Base-by-base conservation (phyloP, 2,113 vertebrate genomes). In the Passer montanus region DNA sequence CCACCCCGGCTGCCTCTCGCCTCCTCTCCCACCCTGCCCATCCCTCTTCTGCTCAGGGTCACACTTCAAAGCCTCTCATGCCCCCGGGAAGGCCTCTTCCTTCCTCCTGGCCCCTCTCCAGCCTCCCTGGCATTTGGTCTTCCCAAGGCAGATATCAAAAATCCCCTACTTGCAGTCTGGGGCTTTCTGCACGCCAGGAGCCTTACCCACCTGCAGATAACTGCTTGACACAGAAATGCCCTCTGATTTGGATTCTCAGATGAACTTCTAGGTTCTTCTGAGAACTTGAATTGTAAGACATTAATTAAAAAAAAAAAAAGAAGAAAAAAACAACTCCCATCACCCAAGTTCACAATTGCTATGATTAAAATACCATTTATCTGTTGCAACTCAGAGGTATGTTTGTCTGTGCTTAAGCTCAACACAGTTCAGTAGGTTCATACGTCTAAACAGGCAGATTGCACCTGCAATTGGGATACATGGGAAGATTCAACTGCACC, bases 81-180 rank as follows among this genome's bases (percentile, higher is more conserved):
- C 16, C 12, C n/a, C 43, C 4, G 2, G n/a, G 72, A 92, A 80
- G 35, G 83, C 73, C 68, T 90, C 60, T 89, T 92, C 83, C 79
- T 95, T 95, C 90, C 91, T 94, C 83, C 88, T 92, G 83, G 94
- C 94, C 47, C 46, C 50, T 74, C 83, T 90, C 86, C 96, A 97
- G 90, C 50, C 60, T 80, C 60, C 46, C 79, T 77, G 75, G 92
- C 89, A 70, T 33, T 15, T 15, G 0, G 46, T 58, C 52, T 90
- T 89, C 73, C 76, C 56, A 50, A 50, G 58, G 76, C 72, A 89
- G 86, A 10, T 74, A 88, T 8, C 52, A 92, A 92, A 95, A 96
- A 84, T 92, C 60, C 94, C 96, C 76, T 70, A 31, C 28, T 44
- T 73, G 74, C 49, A 68, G 10, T 9, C 9, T 3, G 5, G 39